Base-by-base conservation (phyloP, 92 coral and sea anemone genomes). In the Heliopora coerulea region DNA sequence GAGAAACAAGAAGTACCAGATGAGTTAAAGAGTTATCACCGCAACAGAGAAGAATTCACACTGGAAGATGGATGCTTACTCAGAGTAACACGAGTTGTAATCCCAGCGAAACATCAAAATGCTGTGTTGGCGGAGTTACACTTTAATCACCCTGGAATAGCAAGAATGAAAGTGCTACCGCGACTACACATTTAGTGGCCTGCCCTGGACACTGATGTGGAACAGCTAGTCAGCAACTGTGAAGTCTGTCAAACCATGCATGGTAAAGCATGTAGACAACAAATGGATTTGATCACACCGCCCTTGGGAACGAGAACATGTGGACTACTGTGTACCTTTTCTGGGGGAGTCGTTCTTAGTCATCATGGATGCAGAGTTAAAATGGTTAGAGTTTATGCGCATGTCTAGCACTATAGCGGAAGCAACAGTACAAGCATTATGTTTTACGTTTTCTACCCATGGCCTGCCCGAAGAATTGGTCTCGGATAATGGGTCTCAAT, bases 401-500 rank as follows among this genome's bases (percentile, higher is more conserved):
- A 46, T 46, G 86, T 74, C 20, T 68, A 85, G 42, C 72, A 88
- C 86, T 24, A 81, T 84, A 25, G 65, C 86, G 8, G 84, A 83
- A 27, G 65, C 86, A 8, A 88, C 85, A 21, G 56, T 84, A 15
- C 60, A 70, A 8, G 83, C 29, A 0, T 59, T 83, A 5, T 42
- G 87, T 69, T 82, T 84, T 44, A 80, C 65, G 14, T 84, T 52
- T 65, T 83, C 81, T 49, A 60, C 82, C 72, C 86, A 76, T 32
- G 91, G 88, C 0, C 52, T 80, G 37, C 84, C 88, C 10, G 82
- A 84, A 66, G 76, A 58, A 14, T 28, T 80, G 58, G 75, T 84
- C 24, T 87, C 84, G 3, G 88, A 81, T 49, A 82, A 85, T 72
- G 77, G 84, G 15, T 78, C 81, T 7, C 91, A 83, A 37, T 63